Percentiles rank a stretch among this genome's conserved stretches.
phyloP scores from a whole-genome alignment of 2,113 vertebrate genomes.

The Macquaria australasica region DNA sequence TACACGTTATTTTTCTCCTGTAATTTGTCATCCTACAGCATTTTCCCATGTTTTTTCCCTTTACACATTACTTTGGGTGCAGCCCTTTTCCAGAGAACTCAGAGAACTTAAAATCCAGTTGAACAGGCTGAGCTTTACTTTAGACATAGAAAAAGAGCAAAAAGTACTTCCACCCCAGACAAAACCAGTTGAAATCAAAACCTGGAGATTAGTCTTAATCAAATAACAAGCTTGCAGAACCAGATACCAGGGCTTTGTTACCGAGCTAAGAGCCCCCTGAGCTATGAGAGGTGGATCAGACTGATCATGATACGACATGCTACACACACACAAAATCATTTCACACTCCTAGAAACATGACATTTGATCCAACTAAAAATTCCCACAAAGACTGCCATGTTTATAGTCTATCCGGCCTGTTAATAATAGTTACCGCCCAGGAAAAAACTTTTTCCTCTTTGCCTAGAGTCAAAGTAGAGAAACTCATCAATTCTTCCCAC shows the following conservation, averaged over 20 bases:
- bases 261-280: constrained; percentile 40
- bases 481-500: constrained; percentile 80
- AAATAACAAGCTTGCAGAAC: constrained; percentile 73
- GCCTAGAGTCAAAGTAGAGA: constrained; percentile 65
- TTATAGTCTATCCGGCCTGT: constrained; percentile 63
- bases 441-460: constrained; percentile 70
- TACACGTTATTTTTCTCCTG: constrained; percentile 1
- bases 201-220: constrained; percentile 74
- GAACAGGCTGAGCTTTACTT: constrained; percentile 70
- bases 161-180: constrained; percentile 61
- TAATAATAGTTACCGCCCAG: constrained; percentile 78
- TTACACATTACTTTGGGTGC: constrained; percentile 44
- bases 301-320: constrained; percentile 74
- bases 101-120: constrained; percentile 69
- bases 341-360: constrained; percentile 60
- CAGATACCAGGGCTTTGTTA: constrained; percentile 74
- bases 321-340: constrained; percentile 58
- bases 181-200: constrained; percentile 77
- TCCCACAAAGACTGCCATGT: constrained; percentile 77
- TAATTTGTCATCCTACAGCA: constrained; percentile 25
- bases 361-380: constrained; percentile 69
- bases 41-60: constrained; percentile 43
- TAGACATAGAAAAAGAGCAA: constrained; percentile 57
- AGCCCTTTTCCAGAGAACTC: constrained; percentile 46
- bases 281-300: constrained; percentile 60